Conservation (phyloP, 1,140 invertebrate species). For the Oryzaephilus surinamensis region DNA sequence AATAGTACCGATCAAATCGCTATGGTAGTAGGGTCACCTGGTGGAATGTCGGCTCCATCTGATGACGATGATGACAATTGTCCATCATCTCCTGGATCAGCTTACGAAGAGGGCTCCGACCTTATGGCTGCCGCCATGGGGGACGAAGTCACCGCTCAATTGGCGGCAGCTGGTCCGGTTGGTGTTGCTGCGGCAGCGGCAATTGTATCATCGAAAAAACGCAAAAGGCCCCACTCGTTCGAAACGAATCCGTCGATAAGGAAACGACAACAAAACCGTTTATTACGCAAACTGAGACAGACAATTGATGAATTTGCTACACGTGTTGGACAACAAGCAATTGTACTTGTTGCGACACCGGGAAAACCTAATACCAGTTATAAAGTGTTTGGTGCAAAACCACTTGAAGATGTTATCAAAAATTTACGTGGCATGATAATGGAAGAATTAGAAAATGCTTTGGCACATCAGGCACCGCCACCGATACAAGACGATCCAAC, state of each 20-base stretch:
- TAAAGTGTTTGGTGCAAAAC: conserved; percentile 95
- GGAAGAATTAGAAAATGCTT: conserved; percentile 85
- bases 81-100: conserved; percentile 57
- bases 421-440: conserved; percentile 84
- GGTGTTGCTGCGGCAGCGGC: conserved; percentile 94
- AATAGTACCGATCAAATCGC: conserved; percentile 36
- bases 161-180: conserved; percentile 89
- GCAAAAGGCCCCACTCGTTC: conserved; percentile 91
- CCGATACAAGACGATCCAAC: conserved; percentile 84
- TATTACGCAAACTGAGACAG: conserved; percentile 82
- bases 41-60: conserved; percentile 52
- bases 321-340: conserved; percentile 93
- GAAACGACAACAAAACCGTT: conserved; percentile 90
- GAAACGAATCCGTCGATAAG: conserved; percentile 96
- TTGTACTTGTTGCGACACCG: conserved; percentile 90
- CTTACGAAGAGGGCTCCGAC: conserved; percentile 62
- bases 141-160: conserved; percentile 89
- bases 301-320: conserved; percentile 96
- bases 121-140: conserved; percentile 71
- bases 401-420: conserved; percentile 89
- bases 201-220: conserved; percentile 90
- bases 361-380: conserved; percentile 94
- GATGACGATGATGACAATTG: conserved; percentile 70
- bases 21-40: conserved; percentile 35
- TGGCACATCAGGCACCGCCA: conserved; percentile 89